A percentile compares a stretch with the other conserved stretches of the same genome.
These are phyloP conservation scores for Ochropacha duplaris DNA, from an alignment of 2,888 invertebrate genomes.

Conservation along the genomic window DNA sequence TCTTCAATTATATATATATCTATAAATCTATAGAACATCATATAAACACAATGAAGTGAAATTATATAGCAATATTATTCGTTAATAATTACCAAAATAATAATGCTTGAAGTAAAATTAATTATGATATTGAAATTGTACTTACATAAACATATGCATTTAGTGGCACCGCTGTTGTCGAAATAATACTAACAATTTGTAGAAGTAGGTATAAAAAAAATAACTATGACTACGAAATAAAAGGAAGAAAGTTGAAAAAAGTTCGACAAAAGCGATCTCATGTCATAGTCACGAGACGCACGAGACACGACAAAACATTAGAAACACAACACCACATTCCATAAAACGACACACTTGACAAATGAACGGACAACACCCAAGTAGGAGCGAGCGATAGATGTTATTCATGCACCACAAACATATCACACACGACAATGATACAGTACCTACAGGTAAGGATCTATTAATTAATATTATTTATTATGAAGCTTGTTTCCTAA, in stretches of 20 bases:
- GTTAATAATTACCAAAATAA: background rate
- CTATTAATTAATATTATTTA: background rate
- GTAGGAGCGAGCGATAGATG: slow-evolving; percentile 68
- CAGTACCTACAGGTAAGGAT: slow-evolving; percentile 8
- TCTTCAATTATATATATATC: background rate
- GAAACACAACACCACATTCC: slow-evolving; percentile 77
- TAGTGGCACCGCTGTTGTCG: slow-evolving; percentile 61
- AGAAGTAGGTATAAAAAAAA: slow-evolving; percentile 7
- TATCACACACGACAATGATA: slow-evolving; percentile 33
- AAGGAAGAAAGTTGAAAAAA: slow-evolving; percentile 25
- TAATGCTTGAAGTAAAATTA: background rate
- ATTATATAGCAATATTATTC: background rate
- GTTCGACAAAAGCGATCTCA: slow-evolving; percentile 72
- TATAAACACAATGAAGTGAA: too few relatives aligned
- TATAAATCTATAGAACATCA: background rate
- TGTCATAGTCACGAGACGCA: slow-evolving; percentile 40
- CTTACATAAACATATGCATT: slow-evolving; percentile 51
- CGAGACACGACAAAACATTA: slow-evolving; percentile 44
- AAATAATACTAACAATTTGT: slow-evolving; percentile 28
- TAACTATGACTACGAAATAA: background rate
- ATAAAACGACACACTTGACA: slow-evolving; percentile 45
- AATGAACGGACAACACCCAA: slow-evolving; percentile 47
- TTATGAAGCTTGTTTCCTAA: slow-evolving; percentile 39
- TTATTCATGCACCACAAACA: slow-evolving; percentile 81
- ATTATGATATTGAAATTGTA: slow-evolving; percentile 23